These are phyloP conservation scores for Macrosoma leucophasiata DNA, from an alignment of 2,888 invertebrate genomes.

Conservation along the genomic window DNA sequence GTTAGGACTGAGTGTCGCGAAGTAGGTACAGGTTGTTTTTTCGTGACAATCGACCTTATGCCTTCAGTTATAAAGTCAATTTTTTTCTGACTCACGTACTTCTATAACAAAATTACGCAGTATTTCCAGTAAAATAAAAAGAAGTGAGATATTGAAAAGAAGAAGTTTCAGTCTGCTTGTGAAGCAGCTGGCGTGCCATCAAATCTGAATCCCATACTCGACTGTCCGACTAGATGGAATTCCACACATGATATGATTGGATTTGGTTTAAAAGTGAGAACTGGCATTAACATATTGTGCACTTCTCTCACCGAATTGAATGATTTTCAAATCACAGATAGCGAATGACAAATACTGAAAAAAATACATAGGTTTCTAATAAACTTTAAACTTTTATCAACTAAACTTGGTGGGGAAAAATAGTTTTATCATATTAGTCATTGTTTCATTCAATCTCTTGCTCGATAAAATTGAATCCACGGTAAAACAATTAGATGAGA, in stretches of 20 bases:
- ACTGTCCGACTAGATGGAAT: constrained; percentile 28
- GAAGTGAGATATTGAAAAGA: constrained; percentile 26
- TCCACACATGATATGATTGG: constrained; percentile 28
- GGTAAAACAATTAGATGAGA: too few species aligned
- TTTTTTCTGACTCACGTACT: constrained; percentile 27
- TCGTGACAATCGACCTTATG: too few species aligned
- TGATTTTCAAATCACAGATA: constrained; percentile 26
- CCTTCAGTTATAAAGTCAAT: too few species aligned
- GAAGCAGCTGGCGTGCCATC: constrained; percentile 29
- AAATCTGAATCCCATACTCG: constrained; percentile 25
- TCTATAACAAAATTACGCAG: constrained; percentile 25
- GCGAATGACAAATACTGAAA: constrained; percentile 26
- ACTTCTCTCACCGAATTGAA: constrained; percentile 26
- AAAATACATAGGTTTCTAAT: constrained; percentile 26
- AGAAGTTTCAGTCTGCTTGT: constrained; percentile 28
- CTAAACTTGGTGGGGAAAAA: constrained; percentile 30
- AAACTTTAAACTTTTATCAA: constrained; percentile 27
- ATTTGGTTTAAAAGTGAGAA: constrained; percentile 28
- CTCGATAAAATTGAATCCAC: too few species aligned
- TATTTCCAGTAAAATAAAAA: constrained; percentile 27
- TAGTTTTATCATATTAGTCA: too few species aligned
- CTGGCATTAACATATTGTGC: constrained; percentile 25
- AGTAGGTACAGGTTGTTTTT: too few species aligned
- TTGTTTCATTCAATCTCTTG: too few species aligned
- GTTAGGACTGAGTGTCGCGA: too few species aligned